Base-by-base conservation (phyloP, 2,113 vertebrate species). In the Otis tarda region DNA sequence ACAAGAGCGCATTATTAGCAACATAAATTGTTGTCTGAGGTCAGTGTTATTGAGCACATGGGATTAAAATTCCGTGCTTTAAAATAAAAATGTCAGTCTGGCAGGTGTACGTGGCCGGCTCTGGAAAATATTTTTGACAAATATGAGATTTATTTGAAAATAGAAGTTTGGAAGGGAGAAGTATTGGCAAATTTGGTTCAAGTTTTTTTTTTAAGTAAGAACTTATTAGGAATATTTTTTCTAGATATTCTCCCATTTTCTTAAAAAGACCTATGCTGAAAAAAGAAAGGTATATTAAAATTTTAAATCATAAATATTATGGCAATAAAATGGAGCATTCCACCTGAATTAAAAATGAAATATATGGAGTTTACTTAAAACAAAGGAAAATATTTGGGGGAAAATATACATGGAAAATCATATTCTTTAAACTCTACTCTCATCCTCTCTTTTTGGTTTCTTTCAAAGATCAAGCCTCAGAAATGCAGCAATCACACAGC, bases 81-180 rank as follows among this genome's bases (percentile, higher is more conserved):
- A 49, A 91, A 89, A 93, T 83, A 89, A 95, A 94, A 95, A 53
- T 61, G 31, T 87, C 80, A 76, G 30, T 37, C 52, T 79, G 45
- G 65, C 61, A 95, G 81, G 89, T 87, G 77, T 27, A 68, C 1
- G 0, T 20, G 69, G 31, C 11, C 7, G 20, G 20, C 31, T 43
- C n/a, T 39, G 70, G 74, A 64, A 45, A 91, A 64, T 60, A 43
- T 49, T 76, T 84, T 82, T 76, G 56, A 84, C 31, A 79, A 68
- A 49, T 27, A 43, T 5, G 23, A 81, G 7, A 16, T 49, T 61
- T 76, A n/a, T 93, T 77, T 74, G 64, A n/a, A 83, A 31, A 67
- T 0, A 55, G 5, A 59, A 24, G 1, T 56, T 71, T 68, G 43
- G 30, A 93, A 89, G 21, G 18, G 12, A 64, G 35, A 91, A 83